Percentiles rank a stretch among this genome's conserved stretches.
These are phyloP conservation scores for Dendronephthya gigantea DNA, from an alignment of 64 coral and sea anemone genomes.

Conservation along the genomic window DNA sequence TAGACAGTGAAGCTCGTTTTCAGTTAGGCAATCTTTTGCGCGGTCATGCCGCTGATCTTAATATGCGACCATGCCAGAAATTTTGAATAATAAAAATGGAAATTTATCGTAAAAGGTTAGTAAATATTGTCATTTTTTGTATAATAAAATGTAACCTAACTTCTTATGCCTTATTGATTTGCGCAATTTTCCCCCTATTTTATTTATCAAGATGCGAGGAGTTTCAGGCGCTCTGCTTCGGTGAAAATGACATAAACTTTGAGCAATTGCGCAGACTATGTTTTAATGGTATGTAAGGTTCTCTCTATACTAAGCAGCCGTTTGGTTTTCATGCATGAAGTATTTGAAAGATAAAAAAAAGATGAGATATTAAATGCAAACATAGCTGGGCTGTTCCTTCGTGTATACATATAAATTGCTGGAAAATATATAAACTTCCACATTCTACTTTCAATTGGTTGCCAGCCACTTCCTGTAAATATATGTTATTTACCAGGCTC, in stretches of 20 bases:
- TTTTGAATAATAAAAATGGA: conserved; percentile 8
- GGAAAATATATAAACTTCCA: too few species aligned
- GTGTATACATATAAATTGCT: too few species aligned
- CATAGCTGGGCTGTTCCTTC: too few species aligned
- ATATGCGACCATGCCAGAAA: background rate
- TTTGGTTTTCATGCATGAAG: background rate
- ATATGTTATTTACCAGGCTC: too few species aligned
- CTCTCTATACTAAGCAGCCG: too few species aligned
- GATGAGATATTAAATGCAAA: too few species aligned
- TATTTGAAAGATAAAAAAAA: too few species aligned
- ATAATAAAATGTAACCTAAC: background rate
- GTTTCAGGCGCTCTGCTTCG: conserved; percentile 27
- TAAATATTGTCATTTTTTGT: background rate
- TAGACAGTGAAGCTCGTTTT: background rate
- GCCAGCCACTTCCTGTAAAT: too few species aligned
- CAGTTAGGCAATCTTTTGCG: too few species aligned
- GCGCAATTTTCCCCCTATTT: background rate
- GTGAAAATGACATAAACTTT: conserved; percentile 28
- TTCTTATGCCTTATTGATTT: background rate
- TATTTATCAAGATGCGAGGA: conserved; percentile 13
- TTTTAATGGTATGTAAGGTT: conserved; percentile 46
- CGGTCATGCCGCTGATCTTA: too few species aligned
- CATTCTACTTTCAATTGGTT: too few species aligned
- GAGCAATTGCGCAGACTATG: conserved; percentile 39
- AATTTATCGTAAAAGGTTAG: conserved; percentile 10